Conservation (phyloP, 2,888 invertebrate genomes). For the Venustoraphidia nigricollis region DNA sequence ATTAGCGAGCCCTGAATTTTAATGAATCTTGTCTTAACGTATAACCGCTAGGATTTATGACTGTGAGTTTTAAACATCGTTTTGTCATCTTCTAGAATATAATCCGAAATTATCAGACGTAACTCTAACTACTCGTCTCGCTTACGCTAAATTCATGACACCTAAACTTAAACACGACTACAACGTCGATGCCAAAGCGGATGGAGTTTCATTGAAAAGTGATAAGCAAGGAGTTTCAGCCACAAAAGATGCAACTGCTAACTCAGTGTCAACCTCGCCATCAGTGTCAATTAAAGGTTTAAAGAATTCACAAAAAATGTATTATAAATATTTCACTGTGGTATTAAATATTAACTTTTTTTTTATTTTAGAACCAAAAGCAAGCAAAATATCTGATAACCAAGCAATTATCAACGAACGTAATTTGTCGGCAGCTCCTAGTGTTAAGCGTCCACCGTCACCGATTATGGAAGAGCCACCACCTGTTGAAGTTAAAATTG, state of each 20-base stretch:
- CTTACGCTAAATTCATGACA: constrained; percentile 78
- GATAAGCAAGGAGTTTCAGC: constrained; percentile 3
- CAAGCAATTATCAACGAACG: too few species aligned
- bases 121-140: constrained; percentile 63
- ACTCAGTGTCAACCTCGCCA: constrained; percentile 7
- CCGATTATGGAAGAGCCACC: too few species aligned
- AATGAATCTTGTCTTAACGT: too few species aligned
- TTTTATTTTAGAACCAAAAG: too few species aligned
- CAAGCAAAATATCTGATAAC: too few species aligned
- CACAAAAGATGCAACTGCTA: neutral
- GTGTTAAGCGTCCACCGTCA: too few species aligned
- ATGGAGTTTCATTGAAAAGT: constrained; percentile 10
- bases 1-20: too few species aligned
- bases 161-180: constrained; percentile 46
- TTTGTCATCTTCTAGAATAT: constrained; percentile 38
- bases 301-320: neutral
- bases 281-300: constrained; percentile 13
- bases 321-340: too few species aligned
- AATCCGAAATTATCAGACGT: constrained; percentile 65
- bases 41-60: too few species aligned
- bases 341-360: too few species aligned
- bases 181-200: constrained; percentile 21
- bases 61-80: constrained; percentile 8
- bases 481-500: constrained; percentile 10
- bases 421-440: too few species aligned